These are phyloP conservation scores for Meandrusa payeni DNA, from an alignment of 2,888 invertebrate genomes.

Conservation along the genomic window DNA sequence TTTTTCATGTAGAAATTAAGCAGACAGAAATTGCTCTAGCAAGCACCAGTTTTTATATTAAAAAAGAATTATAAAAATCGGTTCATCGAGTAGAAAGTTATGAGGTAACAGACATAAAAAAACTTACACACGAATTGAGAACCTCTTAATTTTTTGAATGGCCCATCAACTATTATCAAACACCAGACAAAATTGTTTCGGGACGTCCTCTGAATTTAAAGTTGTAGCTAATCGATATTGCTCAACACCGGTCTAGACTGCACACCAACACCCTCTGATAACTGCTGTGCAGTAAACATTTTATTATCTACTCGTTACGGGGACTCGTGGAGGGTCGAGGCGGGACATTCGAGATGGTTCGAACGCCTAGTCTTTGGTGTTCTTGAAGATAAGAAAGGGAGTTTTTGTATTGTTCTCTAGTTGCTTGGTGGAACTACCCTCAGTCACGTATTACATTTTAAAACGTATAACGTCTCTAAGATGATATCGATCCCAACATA, in stretches of 20 bases:
- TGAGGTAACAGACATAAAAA: too few species aligned
- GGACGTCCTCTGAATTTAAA: slow-evolving; percentile 12
- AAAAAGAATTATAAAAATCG: too few species aligned
- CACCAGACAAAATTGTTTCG: too few species aligned
- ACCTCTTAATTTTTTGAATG: too few species aligned
- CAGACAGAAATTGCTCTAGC: too few species aligned
- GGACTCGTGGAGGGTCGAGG: neutral
- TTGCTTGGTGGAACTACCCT: slow-evolving; percentile 1
- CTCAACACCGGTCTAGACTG: slow-evolving; percentile 19
- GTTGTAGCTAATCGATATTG: slow-evolving; percentile 13
- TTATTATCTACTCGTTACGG: slow-evolving; percentile 19
- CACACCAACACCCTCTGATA: slow-evolving; percentile 17
- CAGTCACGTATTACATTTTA: neutral
- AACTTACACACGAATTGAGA: too few species aligned
- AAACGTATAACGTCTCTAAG: neutral
- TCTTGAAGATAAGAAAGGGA: slow-evolving; percentile 10
- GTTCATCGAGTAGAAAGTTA: too few species aligned
- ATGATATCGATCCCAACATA: too few species aligned
- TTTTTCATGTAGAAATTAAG: too few species aligned
- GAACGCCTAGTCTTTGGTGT: slow-evolving; percentile 9
- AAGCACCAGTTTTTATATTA: too few species aligned
- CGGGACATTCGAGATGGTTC: slow-evolving; percentile 16
- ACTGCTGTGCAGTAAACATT: slow-evolving; percentile 20
- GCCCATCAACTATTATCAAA: too few species aligned
- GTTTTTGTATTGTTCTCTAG: slow-evolving; percentile 10